Evolutionary conservation across 2,797 vertebrate genomes (phyloP), one percentile per base, ranked within the genome.

Genomic region (Alectoris magna): DNA sequence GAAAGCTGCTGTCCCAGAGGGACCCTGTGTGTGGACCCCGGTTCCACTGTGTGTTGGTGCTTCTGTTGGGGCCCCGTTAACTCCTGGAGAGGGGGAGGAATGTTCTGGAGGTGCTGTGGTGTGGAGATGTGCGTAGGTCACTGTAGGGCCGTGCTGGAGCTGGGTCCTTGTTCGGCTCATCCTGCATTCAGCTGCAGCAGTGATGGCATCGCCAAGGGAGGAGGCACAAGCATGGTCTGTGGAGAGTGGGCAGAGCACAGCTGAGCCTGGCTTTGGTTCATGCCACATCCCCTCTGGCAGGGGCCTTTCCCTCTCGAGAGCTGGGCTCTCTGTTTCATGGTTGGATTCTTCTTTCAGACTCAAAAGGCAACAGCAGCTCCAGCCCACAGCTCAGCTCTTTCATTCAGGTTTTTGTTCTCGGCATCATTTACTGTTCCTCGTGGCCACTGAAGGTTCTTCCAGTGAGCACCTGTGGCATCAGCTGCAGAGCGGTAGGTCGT

Each of bases 141-240:
- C 1, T 12, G n/a, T 10, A 13, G 56, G 34, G 11, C 27, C 4
- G 1, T 29, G 64, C 14, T 63, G 60, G 31, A 39, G 26, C 34
- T 67, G 89, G 12, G 22, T 22, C 41, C 56, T 56, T 46, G 19
- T 43, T 66, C 15, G 66, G 2, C 10, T 15, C 36, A 44, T 64
- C 55, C 66, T 63, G 29, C 11, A 6, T 55, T 71, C 49, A 26
- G 1, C 69, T 60, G 2, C 11, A 22, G 60, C 75, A 59, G 6
- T 10, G 13, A 12, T 53, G 51, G 51, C 15, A 2, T 5, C 63
- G 26, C 7, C 1, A 4, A 7, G 23, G 18, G 43, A 81, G 67
- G n/a, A 62, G 22, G 10, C 24, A 8, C 11, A 1, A 0, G 0
- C 2, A 0, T 21, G 39, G 60, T 24, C 73, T 74, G 27, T 44